Base-by-base conservation (phyloP, 2,113 vertebrate genomes). In the Gobiocypris rarus region DNA sequence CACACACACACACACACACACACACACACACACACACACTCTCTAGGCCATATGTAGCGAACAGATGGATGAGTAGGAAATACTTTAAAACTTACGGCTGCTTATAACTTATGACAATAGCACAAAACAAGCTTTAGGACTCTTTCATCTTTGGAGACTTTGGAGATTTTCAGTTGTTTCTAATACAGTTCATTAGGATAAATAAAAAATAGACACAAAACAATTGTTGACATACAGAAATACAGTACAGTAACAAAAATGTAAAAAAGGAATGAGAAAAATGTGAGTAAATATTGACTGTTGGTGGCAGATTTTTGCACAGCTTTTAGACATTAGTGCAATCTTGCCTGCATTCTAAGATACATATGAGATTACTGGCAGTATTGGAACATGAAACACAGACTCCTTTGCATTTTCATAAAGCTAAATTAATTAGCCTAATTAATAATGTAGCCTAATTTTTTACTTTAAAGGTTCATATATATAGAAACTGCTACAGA, bases 31-130 rank as follows among this genome's bases (percentile, higher is more conserved):
- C 34, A 82, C 79, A 73, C 80, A 67, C 65, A 82, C n/a, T 65
- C 34, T 74, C 19, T 8, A 19, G 45, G 74, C 83, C 86, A 87
- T 87, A 83, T 87, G 86, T 83, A 87, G 58, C 45, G 65, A 85
- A 65, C 83, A 83, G 80, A 87, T 70, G 75, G 74, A 6, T 19
- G 56, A 79, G 58, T 22, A 54, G 54, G 28, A 45, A 81, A 83
- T 24, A 58, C 31, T 38, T 58, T 41, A 13, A 24, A 24, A 77
- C 75, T 77, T 38, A 9, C 0, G 34, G 34, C 54, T 58, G 31
- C 48, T 54, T 54, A 54, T 34, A 75, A 34, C 48, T n/a, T 24
- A 41, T 3, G 3, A 59, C 22, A 77, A 77, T 59, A 77, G 31
- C 22, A 19, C 26, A 34, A 28, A 75, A 17, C 4, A 75, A 34